Base-by-base conservation (phyloP, 2,797 vertebrate species). In the Coendou prehensilis region DNA sequence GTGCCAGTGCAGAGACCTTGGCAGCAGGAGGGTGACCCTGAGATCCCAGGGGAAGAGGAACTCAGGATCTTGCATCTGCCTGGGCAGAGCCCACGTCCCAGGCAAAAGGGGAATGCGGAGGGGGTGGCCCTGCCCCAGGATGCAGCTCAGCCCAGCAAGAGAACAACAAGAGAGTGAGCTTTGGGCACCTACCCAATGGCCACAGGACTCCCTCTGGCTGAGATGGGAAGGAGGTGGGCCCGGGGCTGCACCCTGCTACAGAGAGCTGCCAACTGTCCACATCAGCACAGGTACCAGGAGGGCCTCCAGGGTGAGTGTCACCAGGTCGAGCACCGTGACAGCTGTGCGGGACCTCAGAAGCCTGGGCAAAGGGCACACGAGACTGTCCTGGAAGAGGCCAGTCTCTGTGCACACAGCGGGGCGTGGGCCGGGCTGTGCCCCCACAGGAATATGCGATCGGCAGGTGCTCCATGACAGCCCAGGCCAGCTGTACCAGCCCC, bases 11-110 rank as follows among this genome's bases (percentile, higher is more conserved):
- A 75, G 30, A 26, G 2, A 59, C 28, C 17, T 5, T 11, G 54
- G 61, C 6, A 17, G n/a, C 52, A 88, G 15, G 79, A 17, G 18
- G 54, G 75, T 5, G 23, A 41, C 37, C 37, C 2, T 41, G 37
- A 41, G 37, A 41, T 41, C 37, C 37, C 37, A 50, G 26, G 5
- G 37, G 54, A 71, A 47, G 23, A 17, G 73, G 47, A 56, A 63
- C 54, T 26, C 2, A 5, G 22, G 54, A 41, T 8, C 54, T 26
- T 33, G 2, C 2, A 22, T 6, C 41, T 28, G 6, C 0, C 0
- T 1, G 8, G 11, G 6, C 26, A 4, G 26, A 59, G 52, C 22
- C 50, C 52, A 37, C 0, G 0, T 57, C 64, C 47, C 30, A 33
- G n/a, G 61, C 11, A 18, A 22, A 80, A 23, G 20, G 1, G 10